Conservation (phyloP, 2,113 vertebrate species). For the Ia io region DNA sequence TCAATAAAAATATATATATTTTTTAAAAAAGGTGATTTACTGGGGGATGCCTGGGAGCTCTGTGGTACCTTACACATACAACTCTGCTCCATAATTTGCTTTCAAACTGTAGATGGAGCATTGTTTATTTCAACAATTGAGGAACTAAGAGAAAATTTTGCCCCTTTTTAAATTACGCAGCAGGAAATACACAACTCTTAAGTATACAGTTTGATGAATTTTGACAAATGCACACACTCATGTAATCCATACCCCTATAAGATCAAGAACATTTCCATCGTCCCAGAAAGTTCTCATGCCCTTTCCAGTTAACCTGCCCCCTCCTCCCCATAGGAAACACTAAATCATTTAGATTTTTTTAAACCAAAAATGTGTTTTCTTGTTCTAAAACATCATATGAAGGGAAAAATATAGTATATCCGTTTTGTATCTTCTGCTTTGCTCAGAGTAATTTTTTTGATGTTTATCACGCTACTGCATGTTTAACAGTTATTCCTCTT, state of each 20-base stretch:
- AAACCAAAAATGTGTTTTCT: not conserved
- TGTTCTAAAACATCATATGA: constrained; percentile 12
- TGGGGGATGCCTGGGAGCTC: not conserved
- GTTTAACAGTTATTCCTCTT: not conserved
- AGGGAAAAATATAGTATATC: not conserved
- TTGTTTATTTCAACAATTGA: not conserved
- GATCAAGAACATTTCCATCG: not conserved
- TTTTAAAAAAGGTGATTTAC: not conserved
- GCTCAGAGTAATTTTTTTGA: not conserved
- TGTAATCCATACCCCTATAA: not conserved
- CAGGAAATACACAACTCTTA: not conserved
- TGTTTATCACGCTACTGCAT: not conserved
- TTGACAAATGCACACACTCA: not conserved
- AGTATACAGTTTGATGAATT: constrained; percentile 17
- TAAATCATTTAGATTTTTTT: not conserved
- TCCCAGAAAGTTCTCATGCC: not conserved
- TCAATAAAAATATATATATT: no score
- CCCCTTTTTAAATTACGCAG: not conserved
- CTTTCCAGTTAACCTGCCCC: not conserved
- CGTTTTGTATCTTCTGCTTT: not conserved
- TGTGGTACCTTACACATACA: not conserved
- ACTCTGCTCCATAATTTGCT: not conserved
- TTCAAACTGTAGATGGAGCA: not conserved
- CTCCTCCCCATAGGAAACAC: not conserved
- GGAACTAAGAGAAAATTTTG: not conserved